A percentile compares a stretch with the other conserved stretches of the same genome.
phyloP scores from a whole-genome alignment of 2,888 invertebrate genomes.

The Apotomis betuletana region DNA sequence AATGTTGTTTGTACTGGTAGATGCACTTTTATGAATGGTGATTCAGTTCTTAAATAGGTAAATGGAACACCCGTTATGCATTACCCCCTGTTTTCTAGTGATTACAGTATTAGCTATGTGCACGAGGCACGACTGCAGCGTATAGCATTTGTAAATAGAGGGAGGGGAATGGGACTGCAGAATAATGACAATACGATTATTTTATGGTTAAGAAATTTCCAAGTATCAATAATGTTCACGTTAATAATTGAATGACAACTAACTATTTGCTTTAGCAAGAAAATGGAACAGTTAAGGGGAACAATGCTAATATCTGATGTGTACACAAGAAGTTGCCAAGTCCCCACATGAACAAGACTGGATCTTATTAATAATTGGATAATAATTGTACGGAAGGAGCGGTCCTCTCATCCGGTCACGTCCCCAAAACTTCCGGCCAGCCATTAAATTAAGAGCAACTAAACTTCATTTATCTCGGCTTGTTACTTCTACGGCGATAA shows the following conservation, averaged over 20 bases:
- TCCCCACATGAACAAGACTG: conserved; percentile 40
- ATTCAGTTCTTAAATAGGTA: neutral
- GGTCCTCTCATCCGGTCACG: conserved; percentile 67
- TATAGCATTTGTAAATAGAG: no score
- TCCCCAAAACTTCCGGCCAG: conserved; percentile 72
- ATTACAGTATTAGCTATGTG: no score
- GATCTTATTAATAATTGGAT: conserved; percentile 60
- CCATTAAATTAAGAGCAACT: conserved; percentile 81
- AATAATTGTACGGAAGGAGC: conserved; percentile 65
- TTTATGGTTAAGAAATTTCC: no score
- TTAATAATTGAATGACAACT: no score
- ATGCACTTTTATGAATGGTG: neutral
- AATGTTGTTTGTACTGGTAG: neutral
- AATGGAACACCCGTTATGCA: neutral
- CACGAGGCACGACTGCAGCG: no score
- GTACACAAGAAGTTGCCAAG: conserved; percentile 30
- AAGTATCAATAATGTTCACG: no score
- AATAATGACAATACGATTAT: no score
- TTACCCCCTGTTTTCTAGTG: no score
- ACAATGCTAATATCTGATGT: conserved; percentile 29
- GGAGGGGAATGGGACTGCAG: no score
- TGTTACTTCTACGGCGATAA: conserved; percentile 80
- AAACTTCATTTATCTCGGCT: conserved; percentile 82
- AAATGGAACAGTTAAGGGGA: neutral
- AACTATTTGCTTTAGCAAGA: no score